A percentile compares a stretch with the other conserved stretches of the same genome.
These are phyloP conservation scores for Sminthurides aquaticus DNA, from an alignment of 2,888 invertebrate species.

Conservation along the genomic window DNA sequence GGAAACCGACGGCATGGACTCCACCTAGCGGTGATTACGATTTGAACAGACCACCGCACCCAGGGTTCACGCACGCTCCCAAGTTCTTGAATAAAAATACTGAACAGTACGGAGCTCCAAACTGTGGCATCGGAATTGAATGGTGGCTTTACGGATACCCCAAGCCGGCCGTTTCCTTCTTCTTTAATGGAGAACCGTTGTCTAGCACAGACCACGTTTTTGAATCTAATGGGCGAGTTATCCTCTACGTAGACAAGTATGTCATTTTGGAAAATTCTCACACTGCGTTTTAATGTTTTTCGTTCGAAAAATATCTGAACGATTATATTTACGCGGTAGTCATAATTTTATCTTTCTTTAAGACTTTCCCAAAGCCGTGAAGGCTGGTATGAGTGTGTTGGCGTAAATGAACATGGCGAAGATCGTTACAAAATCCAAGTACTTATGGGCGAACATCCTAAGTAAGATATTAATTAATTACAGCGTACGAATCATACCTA, in stretches of 20 bases:
- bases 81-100: conserved; percentile 73
- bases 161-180: conserved; percentile 84
- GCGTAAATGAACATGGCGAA: conserved; percentile 88
- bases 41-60: conserved; percentile 76
- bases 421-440: conserved; percentile 79
- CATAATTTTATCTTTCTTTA: too few species aligned
- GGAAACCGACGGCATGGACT: conserved; percentile 30
- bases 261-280: too few species aligned
- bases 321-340: not conserved
- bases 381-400: conserved; percentile 74
- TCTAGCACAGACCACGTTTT: conserved; percentile 22
- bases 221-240: conserved; percentile 68
- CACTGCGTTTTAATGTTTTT: too few species aligned
- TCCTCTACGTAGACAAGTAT: conserved; percentile 80
- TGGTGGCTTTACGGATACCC: conserved; percentile 93
- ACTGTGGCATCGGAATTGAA: conserved; percentile 79
- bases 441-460: conserved; percentile 82
- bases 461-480: conserved; percentile 8
- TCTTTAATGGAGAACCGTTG: conserved; percentile 67
- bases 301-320: conserved; percentile 51
- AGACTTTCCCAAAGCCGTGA: conserved; percentile 19
- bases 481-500: not conserved
- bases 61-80: conserved; percentile 74
- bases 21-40: conserved; percentile 76
- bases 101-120: conserved; percentile 86